These are phyloP conservation scores for Crocidura indochinensis DNA, from an alignment of 2,797 vertebrate species.

Conservation along the genomic window DNA sequence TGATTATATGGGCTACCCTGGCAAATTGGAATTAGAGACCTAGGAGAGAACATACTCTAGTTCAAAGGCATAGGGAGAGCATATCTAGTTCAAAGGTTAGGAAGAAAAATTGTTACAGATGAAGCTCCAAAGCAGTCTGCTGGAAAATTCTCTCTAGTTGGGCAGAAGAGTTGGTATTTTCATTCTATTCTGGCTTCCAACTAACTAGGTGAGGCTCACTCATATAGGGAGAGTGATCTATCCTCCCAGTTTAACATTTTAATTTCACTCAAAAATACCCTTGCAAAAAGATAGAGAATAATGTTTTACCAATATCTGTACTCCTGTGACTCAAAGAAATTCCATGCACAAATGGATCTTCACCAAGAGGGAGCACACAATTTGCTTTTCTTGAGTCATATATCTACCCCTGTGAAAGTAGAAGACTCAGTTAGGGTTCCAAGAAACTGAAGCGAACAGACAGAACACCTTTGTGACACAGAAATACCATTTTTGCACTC, in stretches of 20 bases:
- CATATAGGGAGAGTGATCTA: neutral
- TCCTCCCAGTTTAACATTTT: slow-evolving; percentile 27
- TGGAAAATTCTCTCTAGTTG: neutral
- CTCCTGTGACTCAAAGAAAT: neutral
- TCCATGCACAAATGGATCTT: neutral
- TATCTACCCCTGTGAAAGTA: neutral
- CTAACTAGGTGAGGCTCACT: neutral
- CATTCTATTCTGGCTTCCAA: slow-evolving; percentile 14
- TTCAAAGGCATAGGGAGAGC: neutral
- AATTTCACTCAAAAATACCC: slow-evolving; percentile 10
- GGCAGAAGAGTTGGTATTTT: neutral
- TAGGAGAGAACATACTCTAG: neutral
- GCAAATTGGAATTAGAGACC: neutral
- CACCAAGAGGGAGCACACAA: neutral
- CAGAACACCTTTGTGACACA: no score
- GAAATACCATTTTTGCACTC: no score
- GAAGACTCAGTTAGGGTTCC: neutral
- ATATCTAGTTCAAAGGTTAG: no score
- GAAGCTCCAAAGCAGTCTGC: neutral
- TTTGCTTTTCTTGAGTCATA: neutral
- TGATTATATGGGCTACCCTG: neutral
- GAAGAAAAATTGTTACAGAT: neutral
- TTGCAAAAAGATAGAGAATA: slow-evolving; percentile 21
- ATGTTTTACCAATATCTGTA: slow-evolving; percentile 23
- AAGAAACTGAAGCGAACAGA: no score